Base-by-base conservation (phyloP, 2,113 vertebrate genomes). In the Aleadryas rufinucha region DNA sequence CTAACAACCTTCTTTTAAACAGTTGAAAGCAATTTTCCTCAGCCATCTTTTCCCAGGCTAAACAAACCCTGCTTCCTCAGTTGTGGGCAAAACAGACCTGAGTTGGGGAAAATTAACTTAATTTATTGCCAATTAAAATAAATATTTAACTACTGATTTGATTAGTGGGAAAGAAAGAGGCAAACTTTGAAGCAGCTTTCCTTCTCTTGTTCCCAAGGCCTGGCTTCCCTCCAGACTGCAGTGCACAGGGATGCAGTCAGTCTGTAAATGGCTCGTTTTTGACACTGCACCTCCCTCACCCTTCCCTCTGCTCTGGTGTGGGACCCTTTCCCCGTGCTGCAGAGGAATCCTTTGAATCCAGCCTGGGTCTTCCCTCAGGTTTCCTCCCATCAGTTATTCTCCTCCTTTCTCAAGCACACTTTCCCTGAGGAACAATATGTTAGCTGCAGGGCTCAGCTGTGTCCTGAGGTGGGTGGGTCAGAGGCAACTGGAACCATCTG, bases 381-480 rank as follows among this genome's bases (percentile, higher is more conserved):
- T 63, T 54, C 42, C 19, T 80, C 35, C 28, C 11, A 7, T 6
- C 23, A 7, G 4, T 10, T 22, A 4, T 63, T 84, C 66, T 78
- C 18, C 11, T 10, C 52, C 9, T 78, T 64, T 45, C 47, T 57
- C 30, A 59, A 24, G 39, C 0, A 23, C 2, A 0, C 13, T 53
- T 70, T 45, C 16, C 31, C 44, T 33, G 37, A 52, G 18, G n/a
- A 2, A 16, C 11, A 5, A 8, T 5, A 7, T 4, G 19, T 21
- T 39, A n/a, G 15, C 56, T 41, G n/a, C 12, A 7, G 31, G 39
- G 44, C 23, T 44, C 45, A 37, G 37, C 16, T 33, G 30, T 26
- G 17, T 24, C 28, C 21, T 21, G 16, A 1, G 0, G 0, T 31
- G 20, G 0, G 1, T 13, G 24, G 27, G 21, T 2, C 2, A 0